Evolutionary conservation across 2,888 invertebrate species (phyloP), one percentile per base, ranked within the genome.

Genomic region (Lasioglossum figueresi): DNA sequence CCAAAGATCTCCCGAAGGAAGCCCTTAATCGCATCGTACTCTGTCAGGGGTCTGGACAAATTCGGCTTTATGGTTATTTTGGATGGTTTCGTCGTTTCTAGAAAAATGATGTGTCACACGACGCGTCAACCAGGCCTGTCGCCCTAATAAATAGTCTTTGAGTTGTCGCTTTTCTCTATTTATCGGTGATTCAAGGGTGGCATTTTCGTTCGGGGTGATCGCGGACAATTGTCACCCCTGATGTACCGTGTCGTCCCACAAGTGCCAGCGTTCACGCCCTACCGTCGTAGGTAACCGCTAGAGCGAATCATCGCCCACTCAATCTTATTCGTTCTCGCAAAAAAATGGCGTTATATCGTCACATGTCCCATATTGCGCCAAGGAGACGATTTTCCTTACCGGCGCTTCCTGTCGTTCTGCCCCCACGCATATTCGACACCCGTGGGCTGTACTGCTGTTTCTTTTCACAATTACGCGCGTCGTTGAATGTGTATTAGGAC

Each of bases 381-480:
- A n/a, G 56, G 56, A 56, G n/a, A 56, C 12, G n/a, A 56, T 56
- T 56, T n/a, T n/a, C 56, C 56, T 56, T 56, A 56, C 56, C n/a
- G 56, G 56, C 56, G n/a, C 56, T 56, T 56, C 56, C 56, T 56
- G 56, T 56, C 56, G 56, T 56, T 56, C 56, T 56, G 56, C 56
- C 56, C 56, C 56, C 56, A 56, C 56, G 56, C 56, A 56, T 56
- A n/a, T n/a, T 56, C 56, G 56, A 56, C 56, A n/a, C 56, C 56
- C 4, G 56, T 56, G n/a, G 56, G 4, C n/a, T 56, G n/a, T 56
- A n/a, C 12, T n/a, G 56, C 56, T 56, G n/a, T 56, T n/a, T 56
- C 56, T 56, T 56, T 56, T 56, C 56, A n/a, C 56, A n/a, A 56
- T 56, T 12, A 56, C 37, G 76, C 68, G 66, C 66, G 66, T 34